Percentiles rank a stretch among this genome's conserved stretches.
Conservation (phyloP, 2,888 invertebrate genomes). For the Cryptophagus acutangulus region DNA sequence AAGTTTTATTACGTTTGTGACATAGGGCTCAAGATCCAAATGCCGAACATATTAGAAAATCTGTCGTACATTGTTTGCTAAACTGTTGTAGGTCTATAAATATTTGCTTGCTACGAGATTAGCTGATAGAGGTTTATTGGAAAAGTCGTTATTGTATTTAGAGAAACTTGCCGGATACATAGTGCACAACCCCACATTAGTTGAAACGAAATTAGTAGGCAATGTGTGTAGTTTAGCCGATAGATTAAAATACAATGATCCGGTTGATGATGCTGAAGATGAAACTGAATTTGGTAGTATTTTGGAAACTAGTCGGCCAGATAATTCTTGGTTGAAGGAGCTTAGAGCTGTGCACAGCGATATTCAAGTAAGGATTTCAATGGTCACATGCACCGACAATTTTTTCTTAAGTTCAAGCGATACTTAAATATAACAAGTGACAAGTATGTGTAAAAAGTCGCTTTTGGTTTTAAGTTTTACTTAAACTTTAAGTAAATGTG, state of each 20-base stretch:
- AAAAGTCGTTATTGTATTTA: constrained; percentile 77
- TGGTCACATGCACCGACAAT: too few relatives aligned
- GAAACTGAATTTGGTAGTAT: constrained; percentile 36
- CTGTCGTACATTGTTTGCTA: constrained; percentile 5
- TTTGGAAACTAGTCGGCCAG: constrained; percentile 43
- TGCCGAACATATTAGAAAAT: constrained; percentile 5
- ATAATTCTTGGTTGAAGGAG: constrained; percentile 57
- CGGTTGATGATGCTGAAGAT: constrained; percentile 40
- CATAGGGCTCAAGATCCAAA: too few relatives aligned
- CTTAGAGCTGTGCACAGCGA: constrained; percentile 48
- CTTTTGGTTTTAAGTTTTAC: too few relatives aligned
- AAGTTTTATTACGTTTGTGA: too few relatives aligned
- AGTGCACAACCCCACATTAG: constrained; percentile 53
- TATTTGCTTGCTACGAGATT: constrained; percentile 74
- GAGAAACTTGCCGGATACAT: constrained; percentile 73
- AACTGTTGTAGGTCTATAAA: constrained; percentile 64
- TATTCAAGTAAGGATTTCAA: constrained; percentile 49
- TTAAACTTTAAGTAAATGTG: too few relatives aligned
- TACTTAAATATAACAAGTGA: too few relatives aligned
- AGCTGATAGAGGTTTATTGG: constrained; percentile 69
- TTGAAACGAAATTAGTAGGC: constrained; percentile 52
- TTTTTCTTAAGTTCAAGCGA: too few relatives aligned
- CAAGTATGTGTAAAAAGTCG: too few relatives aligned
- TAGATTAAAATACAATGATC: constrained; percentile 45
- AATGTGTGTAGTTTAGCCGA: constrained; percentile 50